Base-by-base conservation (phyloP, 2,797 vertebrate genomes). In the Apogon talboti region DNA sequence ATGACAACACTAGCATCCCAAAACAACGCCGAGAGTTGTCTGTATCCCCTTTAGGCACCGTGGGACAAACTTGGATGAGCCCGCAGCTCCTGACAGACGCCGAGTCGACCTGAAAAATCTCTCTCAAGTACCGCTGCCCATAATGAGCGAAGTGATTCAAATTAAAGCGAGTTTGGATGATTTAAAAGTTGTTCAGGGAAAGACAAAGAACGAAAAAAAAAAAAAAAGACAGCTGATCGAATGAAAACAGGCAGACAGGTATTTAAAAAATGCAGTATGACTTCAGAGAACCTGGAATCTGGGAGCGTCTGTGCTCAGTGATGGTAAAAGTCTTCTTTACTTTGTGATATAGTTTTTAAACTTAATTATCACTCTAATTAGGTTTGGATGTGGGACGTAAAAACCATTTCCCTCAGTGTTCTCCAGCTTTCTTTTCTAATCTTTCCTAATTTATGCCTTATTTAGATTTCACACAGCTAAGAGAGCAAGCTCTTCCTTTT, bases 71-170 rank as follows among this genome's bases (percentile, higher is more conserved):
- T 50, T 57, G 68, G 66, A 74, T 9, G 11, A 57, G 21, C 24
- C 51, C 30, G 64, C 50, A 61, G 64, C 67, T 45, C 75, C 62
- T 33, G 50, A 66, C 66, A 71, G 62, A 68, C 14, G 55, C 8
- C 61, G n/a, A 66, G 76, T 4, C 50, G 56, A 6, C 0, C 3
- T 0, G 44, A 35, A 28, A 54, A 28, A 54, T 47, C 24, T 50
- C 59, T 71, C 66, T 2, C 9, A 8, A 61, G 67, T 1, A 73
- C 52, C 0, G 21, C n/a, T 8, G 35, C 37, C 19, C 35, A 8
- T 68, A 24, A 76, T 47, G 49, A 56, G 60, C 56, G 33, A 56
- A 37, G 52, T 52, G 37, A 13, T 56, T 64, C 68, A 50, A 54
- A 59, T 71, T 50, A 62, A 40, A 76, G 18, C 54, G 12, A 41